Percentiles rank a stretch among this genome's conserved stretches.
Evolutionary conservation across 2,888 invertebrate genomes (phyloP).

Genomic region (Parnassius apollo): DNA sequence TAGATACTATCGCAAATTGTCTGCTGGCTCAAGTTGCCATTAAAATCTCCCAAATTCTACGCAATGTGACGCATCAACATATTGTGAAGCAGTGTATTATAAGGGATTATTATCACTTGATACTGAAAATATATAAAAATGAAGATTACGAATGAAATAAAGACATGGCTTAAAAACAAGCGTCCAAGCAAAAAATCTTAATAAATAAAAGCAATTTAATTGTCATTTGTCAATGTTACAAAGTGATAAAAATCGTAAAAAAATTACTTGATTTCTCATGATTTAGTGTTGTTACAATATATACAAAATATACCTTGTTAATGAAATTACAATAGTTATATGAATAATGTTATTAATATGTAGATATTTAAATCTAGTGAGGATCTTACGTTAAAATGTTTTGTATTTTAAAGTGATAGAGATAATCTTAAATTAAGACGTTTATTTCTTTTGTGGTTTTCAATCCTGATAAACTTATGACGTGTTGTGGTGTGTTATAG

Average conservation of each 20-base stretch:
- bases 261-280: constrained; percentile 4
- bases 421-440: constrained; percentile 44
- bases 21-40: too few species aligned
- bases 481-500: constrained; percentile 41
- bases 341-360: constrained; percentile 19
- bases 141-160: too few species aligned
- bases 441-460: constrained; percentile 37
- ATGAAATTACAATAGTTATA: not conserved
- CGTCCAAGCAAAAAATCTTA: too few species aligned
- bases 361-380: constrained; percentile 2
- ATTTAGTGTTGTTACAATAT: constrained; percentile 6
- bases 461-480: constrained; percentile 42
- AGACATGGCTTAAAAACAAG: too few species aligned
- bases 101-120: too few species aligned
- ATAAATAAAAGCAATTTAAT: too few species aligned
- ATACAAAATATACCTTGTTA: constrained; percentile 5
- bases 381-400: constrained; percentile 26
- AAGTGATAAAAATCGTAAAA: constrained; percentile 15
- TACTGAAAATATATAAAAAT: too few species aligned
- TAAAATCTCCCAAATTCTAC: too few species aligned
- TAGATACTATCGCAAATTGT: too few species aligned
- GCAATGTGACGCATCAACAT: too few species aligned
- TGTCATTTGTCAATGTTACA: constrained; percentile 29
- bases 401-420: constrained; percentile 35
- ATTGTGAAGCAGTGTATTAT: too few species aligned